Conservation (phyloP, 2,797 vertebrate species). For the Podarcis siculus region DNA sequence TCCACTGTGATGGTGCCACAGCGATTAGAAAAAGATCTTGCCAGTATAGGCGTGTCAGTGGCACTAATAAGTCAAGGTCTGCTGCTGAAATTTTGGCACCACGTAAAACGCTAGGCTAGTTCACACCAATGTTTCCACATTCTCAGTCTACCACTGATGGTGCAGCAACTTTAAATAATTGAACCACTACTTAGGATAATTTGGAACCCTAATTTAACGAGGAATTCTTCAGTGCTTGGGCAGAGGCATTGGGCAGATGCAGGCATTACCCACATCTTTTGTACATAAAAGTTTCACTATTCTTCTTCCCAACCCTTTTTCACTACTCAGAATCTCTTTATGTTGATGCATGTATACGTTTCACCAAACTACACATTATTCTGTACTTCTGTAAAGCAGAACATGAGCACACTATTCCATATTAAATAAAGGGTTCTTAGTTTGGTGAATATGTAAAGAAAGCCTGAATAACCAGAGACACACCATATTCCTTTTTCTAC, state of each 20-base stretch:
- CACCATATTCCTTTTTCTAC: no score
- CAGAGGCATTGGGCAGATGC: background rate
- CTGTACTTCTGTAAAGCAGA: no score
- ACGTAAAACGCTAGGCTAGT: background rate
- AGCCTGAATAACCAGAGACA: no score
- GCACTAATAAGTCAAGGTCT: background rate
- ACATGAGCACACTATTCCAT: no score
- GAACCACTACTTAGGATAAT: background rate
- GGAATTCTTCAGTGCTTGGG: background rate
- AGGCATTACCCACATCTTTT: background rate
- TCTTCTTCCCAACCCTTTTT: no score
- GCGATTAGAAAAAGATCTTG: background rate
- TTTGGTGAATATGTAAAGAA: no score
- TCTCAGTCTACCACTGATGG: background rate
- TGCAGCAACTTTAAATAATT: background rate
- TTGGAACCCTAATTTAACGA: background rate
- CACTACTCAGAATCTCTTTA: no score
- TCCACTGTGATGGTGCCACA: background rate
- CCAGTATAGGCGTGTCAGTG: background rate
- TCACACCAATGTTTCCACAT: background rate
- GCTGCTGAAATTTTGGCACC: background rate
- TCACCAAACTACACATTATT: no score
- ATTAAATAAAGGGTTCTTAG: no score
- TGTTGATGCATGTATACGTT: no score
- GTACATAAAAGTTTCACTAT: background rate